phyloP scores from a whole-genome alignment of 2,113 vertebrate genomes.

The Xenus cinereus region DNA sequence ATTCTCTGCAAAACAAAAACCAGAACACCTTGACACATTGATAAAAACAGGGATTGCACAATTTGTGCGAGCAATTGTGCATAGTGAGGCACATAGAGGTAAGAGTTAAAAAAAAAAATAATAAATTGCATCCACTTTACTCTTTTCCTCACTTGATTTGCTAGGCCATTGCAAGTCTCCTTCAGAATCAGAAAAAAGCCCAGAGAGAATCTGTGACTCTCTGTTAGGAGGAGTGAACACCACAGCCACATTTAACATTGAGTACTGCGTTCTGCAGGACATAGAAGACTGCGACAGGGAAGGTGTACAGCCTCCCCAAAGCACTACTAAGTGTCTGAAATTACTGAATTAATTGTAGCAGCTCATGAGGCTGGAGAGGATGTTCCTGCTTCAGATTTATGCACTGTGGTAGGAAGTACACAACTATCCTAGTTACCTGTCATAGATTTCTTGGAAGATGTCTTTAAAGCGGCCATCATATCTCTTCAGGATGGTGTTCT shows the following conservation, averaged over 20 bases:
- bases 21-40: neutral
- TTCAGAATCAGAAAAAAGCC: neutral
- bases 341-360: neutral
- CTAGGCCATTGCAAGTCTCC: neutral
- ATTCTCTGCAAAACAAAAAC: conserved; percentile 78
- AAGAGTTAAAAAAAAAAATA: neutral
- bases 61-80: neutral
- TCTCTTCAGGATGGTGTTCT: conserved; percentile 98
- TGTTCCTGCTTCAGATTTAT: neutral
- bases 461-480: conserved; percentile 97
- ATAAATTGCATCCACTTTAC: neutral
- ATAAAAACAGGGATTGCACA: neutral
- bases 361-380: neutral
- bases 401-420: neutral
- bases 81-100: neutral
- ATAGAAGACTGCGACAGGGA: neutral
- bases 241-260: neutral
- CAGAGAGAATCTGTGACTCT: neutral
- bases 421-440: conserved; percentile 80
- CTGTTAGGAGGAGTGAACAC: neutral
- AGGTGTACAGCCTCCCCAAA: accelerated
- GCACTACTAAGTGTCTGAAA: neutral
- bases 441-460: conserved; percentile 98
- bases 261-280: neutral
- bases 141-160: neutral